Percentiles rank a stretch among this genome's conserved stretches.
Evolutionary conservation across 2,797 vertebrate species (phyloP).

Genomic region (Sebastes trivittatus): DNA sequence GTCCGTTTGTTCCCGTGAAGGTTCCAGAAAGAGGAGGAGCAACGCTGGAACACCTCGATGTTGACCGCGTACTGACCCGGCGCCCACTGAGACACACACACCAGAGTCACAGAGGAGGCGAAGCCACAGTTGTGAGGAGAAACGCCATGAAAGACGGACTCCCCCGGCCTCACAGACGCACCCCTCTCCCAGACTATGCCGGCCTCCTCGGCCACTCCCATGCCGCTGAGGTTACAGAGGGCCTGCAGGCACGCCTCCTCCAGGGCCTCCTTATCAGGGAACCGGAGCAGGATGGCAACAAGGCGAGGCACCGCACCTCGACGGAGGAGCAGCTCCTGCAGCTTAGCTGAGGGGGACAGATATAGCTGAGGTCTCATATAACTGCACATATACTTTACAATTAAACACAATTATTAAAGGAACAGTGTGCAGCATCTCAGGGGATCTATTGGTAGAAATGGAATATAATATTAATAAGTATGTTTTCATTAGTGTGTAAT

Average conservation of each 20-base stretch:
- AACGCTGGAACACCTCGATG: constrained; percentile 80
- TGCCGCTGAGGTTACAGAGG: constrained; percentile 87
- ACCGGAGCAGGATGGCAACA: constrained; percentile 83
- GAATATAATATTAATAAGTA: too few species aligned
- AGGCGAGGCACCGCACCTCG: constrained; percentile 84
- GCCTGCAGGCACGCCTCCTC: constrained; percentile 85
- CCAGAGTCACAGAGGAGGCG: constrained; percentile 72
- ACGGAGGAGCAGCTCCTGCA: constrained; percentile 85
- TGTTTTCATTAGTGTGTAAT: too few species aligned
- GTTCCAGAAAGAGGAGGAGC: constrained; percentile 75
- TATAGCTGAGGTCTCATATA: too few species aligned
- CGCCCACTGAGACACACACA: constrained; percentile 70
- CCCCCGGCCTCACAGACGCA: constrained; percentile 46
- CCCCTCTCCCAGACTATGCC: constrained; percentile 76
- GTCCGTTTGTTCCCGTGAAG: constrained; percentile 54
- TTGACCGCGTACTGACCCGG: constrained; percentile 72
- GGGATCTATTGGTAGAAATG: too few species aligned
- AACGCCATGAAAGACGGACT: constrained; percentile 71
- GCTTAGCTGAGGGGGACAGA: constrained; percentile 71
- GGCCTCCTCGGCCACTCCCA: constrained; percentile 75
- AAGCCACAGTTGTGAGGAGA: constrained; percentile 66
- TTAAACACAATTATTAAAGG: too few species aligned
- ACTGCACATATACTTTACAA: background rate
- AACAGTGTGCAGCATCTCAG: too few species aligned
- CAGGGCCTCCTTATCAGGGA: constrained; percentile 79